Conservation (phyloP, 2,113 vertebrate genomes). For the Calidris pugnax region DNA sequence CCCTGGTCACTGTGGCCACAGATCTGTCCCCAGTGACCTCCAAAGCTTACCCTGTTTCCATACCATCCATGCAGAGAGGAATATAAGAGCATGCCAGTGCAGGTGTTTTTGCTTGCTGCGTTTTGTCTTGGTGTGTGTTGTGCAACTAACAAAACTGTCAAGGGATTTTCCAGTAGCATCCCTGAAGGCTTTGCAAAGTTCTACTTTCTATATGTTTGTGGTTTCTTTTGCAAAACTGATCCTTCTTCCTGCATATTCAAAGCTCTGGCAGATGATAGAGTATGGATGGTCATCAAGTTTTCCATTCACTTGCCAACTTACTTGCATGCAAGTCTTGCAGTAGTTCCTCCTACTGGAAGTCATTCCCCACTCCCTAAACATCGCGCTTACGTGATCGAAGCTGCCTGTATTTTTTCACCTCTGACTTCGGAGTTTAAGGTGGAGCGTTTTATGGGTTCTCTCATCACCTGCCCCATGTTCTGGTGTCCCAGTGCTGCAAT, state of each 20-base stretch:
- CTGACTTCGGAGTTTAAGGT: not conserved
- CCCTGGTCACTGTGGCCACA: not conserved
- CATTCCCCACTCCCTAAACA: not conserved
- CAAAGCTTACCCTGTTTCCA: not conserved
- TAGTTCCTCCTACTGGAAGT: not conserved
- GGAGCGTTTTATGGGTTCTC: not conserved
- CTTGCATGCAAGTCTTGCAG: not conserved
- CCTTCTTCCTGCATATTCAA: not conserved
- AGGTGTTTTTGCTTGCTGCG: not conserved
- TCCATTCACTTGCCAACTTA: not conserved
- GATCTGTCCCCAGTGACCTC: not conserved
- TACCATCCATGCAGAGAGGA: not conserved
- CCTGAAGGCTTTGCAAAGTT: not conserved
- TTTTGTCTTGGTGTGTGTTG: not conserved
- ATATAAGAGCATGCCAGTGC: not conserved
- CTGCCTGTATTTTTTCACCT: not conserved
- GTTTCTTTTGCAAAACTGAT: not conserved
- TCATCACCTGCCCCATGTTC: not conserved
- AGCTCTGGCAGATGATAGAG: not conserved
- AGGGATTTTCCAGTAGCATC: not conserved
- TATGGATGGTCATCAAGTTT: not conserved
- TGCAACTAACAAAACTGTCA: not conserved
- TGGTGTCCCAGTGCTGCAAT: not conserved
- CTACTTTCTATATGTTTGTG: not conserved
- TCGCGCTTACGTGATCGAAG: accelerated